phyloP scores from a whole-genome alignment of 35 echinoderm and acorn worm species.

The Nesometra sesokonis region DNA sequence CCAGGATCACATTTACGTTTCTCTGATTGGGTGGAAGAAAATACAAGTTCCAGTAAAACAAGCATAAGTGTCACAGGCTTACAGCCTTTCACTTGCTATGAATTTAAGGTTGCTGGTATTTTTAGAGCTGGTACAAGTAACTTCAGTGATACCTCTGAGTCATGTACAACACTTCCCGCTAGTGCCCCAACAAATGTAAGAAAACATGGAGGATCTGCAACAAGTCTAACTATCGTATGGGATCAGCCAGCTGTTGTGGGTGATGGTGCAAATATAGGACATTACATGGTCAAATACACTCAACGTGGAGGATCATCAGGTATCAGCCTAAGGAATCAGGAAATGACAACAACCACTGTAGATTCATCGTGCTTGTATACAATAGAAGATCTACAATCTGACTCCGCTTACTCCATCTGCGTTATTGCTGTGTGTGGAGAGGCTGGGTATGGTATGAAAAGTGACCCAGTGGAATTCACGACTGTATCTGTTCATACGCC shows the following conservation, averaged over 20 bases:
- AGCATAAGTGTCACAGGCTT: neutral
- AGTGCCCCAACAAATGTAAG: neutral
- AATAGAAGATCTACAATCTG: neutral
- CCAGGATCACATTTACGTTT: neutral
- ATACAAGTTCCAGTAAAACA: neutral
- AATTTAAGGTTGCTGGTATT: neutral
- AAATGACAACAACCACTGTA: neutral
- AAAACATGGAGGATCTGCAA: neutral
- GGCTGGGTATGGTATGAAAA: neutral
- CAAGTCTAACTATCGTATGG: too few species aligned
- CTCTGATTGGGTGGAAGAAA: conserved; percentile 1
- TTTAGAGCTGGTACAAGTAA: neutral
- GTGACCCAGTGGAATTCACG: too few species aligned
- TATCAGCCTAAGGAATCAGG: neutral
- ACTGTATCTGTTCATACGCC: neutral
- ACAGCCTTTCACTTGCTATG: too few species aligned
- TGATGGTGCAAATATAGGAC: neutral
- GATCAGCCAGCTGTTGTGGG: too few species aligned
- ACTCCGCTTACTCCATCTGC: conserved; percentile 1
- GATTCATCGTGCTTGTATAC: conserved; percentile 1
- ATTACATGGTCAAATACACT: conserved; percentile 1
- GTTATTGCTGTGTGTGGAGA: conserved; percentile 1
- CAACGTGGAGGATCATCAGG: neutral
- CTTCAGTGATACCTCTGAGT: too few species aligned
- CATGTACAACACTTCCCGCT: too few species aligned